Conservation (phyloP, 2,113 vertebrate genomes). For the Clarias gariepinus region DNA sequence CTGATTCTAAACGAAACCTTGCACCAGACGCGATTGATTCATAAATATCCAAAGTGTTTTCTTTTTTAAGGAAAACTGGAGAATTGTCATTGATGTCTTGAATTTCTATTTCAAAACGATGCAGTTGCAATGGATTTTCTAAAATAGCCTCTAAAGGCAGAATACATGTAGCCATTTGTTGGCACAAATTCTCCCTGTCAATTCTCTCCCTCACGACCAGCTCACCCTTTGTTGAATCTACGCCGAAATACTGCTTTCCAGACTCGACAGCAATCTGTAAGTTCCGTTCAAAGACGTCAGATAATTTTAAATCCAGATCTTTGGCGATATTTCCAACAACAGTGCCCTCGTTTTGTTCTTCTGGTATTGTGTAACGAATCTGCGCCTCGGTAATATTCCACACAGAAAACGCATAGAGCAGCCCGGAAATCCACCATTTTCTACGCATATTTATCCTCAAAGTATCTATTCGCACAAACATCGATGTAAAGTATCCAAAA, state of each 20-base stretch:
- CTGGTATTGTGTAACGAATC: constrained; percentile 71
- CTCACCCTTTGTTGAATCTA: constrained; percentile 74
- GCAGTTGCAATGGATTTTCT: constrained; percentile 72
- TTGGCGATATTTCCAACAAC: constrained; percentile 78
- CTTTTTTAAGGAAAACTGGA: constrained; percentile 74
- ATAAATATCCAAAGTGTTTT: constrained; percentile 73
- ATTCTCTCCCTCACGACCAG: constrained; percentile 72
- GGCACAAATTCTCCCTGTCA: constrained; percentile 74
- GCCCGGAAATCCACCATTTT: constrained; percentile 57
- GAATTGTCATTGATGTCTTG: constrained; percentile 82
- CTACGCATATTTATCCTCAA: constrained; percentile 60
- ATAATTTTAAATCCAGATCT: constrained; percentile 80
- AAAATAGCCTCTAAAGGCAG: constrained; percentile 74
- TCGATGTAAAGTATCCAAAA: background rate
- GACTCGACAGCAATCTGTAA: constrained; percentile 80
- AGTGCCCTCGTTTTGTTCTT: constrained; percentile 69
- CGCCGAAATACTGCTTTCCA: constrained; percentile 79
- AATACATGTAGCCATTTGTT: constrained; percentile 67
- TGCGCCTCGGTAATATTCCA: constrained; percentile 63
- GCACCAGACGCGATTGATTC: constrained; percentile 73
- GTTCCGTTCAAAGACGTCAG: constrained; percentile 79
- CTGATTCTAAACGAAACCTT: constrained; percentile 71
- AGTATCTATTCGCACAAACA: background rate
- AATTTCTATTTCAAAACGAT: constrained; percentile 79
- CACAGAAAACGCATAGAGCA: constrained; percentile 46